Evolutionary conservation across 2,113 vertebrate species (phyloP), one percentile per base, ranked within the genome.

Genomic region (Epinephelus lanceolatus): DNA sequence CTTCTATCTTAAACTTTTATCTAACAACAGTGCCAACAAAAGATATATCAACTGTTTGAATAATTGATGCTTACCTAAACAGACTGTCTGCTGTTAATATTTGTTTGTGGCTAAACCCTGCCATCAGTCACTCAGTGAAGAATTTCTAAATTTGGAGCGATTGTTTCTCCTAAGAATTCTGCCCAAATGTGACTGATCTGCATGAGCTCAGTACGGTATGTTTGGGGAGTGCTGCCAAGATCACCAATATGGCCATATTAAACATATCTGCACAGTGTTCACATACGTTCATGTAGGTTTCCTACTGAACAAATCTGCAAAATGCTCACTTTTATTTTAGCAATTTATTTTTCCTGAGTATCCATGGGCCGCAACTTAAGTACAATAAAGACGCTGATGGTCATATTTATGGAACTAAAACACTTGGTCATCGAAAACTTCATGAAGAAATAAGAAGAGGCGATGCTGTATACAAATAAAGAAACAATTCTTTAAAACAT

Each of bases 11-110:
- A 4, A 72, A 53, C 63, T 12, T 37, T 5, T 1, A 57, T 60
- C 49, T 18, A 61, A 27, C 37, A 49, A 47, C 53, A 65, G 42
- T 53, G 51, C 47, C n/a, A 42, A 74, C 45, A 73, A 71, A 80
- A 19, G 51, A 76, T n/a, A 51, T 13, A 77, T 52, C 21, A 71
- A 37, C n/a, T 27, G 40, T 76, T 66, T 78, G 49, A 85, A 84
- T 84, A 69, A 88, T 68, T 82, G 53, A 80, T 80, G 21, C 21
- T 55, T 53, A n/a, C 52, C 23, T 65, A 30, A 85, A 78, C 70
- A 75, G 65, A n/a, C 14, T 17, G 57, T 27, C 55, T 69, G 67
- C 56, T 68, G 61, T 37, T 69, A 47, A 52, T 37, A 19, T 74
- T 78, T 81, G 47, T 79, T 71, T 57, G 17, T 40, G 40, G 49